These are phyloP conservation scores for Rhodinocichla rosea DNA, from an alignment of 2,113 vertebrate species.

Conservation along the genomic window DNA sequence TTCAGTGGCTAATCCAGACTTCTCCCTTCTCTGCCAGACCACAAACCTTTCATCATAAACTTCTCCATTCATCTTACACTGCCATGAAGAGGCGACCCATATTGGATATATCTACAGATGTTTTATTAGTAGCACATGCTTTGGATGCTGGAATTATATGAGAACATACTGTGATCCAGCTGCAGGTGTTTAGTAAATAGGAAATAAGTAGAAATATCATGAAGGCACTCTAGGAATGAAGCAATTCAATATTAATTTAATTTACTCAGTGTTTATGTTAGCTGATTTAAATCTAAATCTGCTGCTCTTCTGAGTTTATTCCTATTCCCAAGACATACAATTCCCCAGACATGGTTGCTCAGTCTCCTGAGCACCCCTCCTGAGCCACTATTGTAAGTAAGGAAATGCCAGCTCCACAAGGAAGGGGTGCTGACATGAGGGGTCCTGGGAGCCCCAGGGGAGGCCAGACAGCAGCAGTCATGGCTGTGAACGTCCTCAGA, in stretches of 20 bases:
- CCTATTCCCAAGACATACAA: not conserved
- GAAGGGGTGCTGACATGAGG: not conserved
- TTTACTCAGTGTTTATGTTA: not conserved
- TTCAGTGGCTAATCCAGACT: constrained; percentile 41
- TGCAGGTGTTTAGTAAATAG: constrained; percentile 52
- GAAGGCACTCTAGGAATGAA: not conserved
- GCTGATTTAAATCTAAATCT: constrained; percentile 1
- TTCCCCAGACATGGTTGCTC: not conserved
- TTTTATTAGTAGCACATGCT: constrained; percentile 57
- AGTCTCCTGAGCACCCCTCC: not conserved
- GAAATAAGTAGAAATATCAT: constrained; percentile 34
- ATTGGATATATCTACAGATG: constrained; percentile 30
- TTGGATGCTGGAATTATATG: not conserved
- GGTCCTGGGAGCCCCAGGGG: no score
- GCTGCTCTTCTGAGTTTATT: not conserved
- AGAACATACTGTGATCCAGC: constrained; percentile 41
- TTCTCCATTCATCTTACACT: constrained; percentile 35
- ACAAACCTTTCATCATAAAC: constrained; percentile 51
- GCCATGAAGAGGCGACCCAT: not conserved
- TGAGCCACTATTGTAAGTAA: not conserved
- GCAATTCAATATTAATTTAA: constrained; percentile 15
- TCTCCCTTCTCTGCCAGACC: constrained; percentile 33
- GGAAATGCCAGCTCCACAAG: rapidly evolving
- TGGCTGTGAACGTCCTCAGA: not conserved
- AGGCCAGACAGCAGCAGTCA: not conserved